Base-by-base conservation (phyloP, 2,797 vertebrate species). In the Erpetoichthys calabaricus region DNA sequence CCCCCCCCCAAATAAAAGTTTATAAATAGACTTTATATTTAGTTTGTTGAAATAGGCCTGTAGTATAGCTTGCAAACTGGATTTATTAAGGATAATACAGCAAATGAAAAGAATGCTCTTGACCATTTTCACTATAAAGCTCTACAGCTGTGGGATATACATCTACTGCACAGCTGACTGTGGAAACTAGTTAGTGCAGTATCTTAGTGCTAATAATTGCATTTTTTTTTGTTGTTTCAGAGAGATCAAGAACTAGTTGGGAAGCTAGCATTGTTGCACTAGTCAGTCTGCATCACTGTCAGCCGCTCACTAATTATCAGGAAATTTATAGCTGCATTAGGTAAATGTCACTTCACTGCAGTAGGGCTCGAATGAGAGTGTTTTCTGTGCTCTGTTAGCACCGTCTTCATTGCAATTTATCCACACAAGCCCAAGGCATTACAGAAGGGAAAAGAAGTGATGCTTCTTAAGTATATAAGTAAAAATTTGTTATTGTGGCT, bases 261-360 rank as follows among this genome's bases (percentile, higher is more conserved):
- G 74, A 76, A 75, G 77, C 65, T 66, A 71, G 69, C 70, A 56
- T 71, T 73, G 64, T 68, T 70, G 60, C 75, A 74, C 66, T 76
- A 76, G 80, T 94, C 91, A 87, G 62, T 72, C 75, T 76, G 73
- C 82, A 91, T 94, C 86, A 91, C 75, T 79, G 70, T 96, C 90
- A 92, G 76, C 73, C 73, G 75, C 73, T 72, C 67, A 79, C 84
- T 91, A 91, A 94, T 92, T 88, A 91, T 84, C 77, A 77, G 71
- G 73, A 85, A 85, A 84, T 88, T 90, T 89, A 79, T 82, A 82
- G 86, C 81, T 85, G 80, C 79, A 89, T 93, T 92, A 90, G 84
- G 82, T 87, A 91, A 93, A 92, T 92, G 89, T 91, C 89, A 92
- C 83, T 89, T 86, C 84, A 86, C 84, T 67, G 75, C 73, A 81